These are phyloP conservation scores for Irena cyanogastra DNA, from an alignment of 2,113 vertebrate genomes.

Conservation along the genomic window DNA sequence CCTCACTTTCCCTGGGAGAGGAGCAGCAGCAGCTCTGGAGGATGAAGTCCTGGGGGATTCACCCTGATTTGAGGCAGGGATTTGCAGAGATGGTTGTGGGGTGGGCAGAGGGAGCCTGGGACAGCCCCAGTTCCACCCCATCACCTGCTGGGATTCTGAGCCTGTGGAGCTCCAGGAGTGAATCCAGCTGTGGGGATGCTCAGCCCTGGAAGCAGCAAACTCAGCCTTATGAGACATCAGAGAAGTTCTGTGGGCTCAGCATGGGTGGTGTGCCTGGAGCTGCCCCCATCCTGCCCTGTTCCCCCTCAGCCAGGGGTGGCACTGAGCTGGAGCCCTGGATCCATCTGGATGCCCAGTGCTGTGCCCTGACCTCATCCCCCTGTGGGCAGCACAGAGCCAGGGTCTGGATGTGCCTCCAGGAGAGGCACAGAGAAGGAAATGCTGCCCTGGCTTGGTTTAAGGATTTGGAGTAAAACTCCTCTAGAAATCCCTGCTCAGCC, in stretches of 20 bases:
- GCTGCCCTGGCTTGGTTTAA: not conserved
- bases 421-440: not conserved
- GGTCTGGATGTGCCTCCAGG: not conserved
- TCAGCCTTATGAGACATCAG: not conserved
- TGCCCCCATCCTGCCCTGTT: no score
- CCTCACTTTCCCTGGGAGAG: not conserved
- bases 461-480: not conserved
- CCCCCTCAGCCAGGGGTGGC: not conserved
- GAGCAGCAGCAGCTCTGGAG: not conserved
- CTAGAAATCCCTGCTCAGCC: not conserved
- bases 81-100: not conserved
- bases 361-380: not conserved
- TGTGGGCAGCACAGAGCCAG: not conserved
- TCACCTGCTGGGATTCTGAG: not conserved
- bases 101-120: not conserved
- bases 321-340: fast-evolving
- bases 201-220: not conserved
- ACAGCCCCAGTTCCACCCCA: fast-evolving
- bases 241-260: not conserved
- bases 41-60: not conserved
- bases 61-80: not conserved
- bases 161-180: not conserved
- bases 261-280: not conserved
- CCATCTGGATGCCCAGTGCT: not conserved
- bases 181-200: not conserved